Conservation (phyloP, 2,113 vertebrate species). For the Condylura cristata region DNA sequence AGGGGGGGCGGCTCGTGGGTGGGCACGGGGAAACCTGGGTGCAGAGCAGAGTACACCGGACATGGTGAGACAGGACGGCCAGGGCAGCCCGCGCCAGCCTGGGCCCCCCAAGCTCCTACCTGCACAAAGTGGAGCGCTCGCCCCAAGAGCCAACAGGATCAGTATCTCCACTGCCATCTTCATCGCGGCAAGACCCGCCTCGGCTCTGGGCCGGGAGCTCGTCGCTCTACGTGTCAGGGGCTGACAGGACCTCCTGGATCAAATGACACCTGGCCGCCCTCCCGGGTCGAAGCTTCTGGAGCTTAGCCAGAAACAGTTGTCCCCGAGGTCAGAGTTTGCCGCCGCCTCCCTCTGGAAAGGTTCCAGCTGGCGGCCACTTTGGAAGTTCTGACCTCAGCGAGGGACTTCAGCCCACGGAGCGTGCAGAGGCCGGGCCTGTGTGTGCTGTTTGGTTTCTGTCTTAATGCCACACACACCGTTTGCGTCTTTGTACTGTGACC, state of each 20-base stretch:
- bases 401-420: slow-evolving; percentile 28
- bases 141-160: slow-evolving; percentile 17
- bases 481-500: not conserved
- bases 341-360: slow-evolving; percentile 43
- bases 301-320: slow-evolving; percentile 74
- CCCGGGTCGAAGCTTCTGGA: not conserved
- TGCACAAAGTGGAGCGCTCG: not conserved
- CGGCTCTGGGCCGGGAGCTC: not conserved
- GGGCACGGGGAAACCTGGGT: slow-evolving; percentile 79
- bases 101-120: slow-evolving; percentile 59
- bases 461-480: not conserved
- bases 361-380: slow-evolving; percentile 36
- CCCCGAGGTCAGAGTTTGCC: slow-evolving; percentile 75
- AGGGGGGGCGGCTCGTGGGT: slow-evolving; percentile 74
- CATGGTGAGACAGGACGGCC: not conserved
- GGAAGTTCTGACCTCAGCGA: not conserved
- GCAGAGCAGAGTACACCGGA: not conserved
- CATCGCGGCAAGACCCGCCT: not conserved
- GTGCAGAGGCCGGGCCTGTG: not conserved
- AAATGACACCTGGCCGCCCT: slow-evolving; percentile 25
- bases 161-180: not conserved
- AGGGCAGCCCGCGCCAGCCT: rapidly evolving
- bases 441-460: not conserved
- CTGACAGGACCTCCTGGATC: not conserved
- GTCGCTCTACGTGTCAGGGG: not conserved